Evolutionary conservation across 1,140 invertebrate genomes (phyloP).

Genomic region (Carcinoscorpius rotundicauda): DNA sequence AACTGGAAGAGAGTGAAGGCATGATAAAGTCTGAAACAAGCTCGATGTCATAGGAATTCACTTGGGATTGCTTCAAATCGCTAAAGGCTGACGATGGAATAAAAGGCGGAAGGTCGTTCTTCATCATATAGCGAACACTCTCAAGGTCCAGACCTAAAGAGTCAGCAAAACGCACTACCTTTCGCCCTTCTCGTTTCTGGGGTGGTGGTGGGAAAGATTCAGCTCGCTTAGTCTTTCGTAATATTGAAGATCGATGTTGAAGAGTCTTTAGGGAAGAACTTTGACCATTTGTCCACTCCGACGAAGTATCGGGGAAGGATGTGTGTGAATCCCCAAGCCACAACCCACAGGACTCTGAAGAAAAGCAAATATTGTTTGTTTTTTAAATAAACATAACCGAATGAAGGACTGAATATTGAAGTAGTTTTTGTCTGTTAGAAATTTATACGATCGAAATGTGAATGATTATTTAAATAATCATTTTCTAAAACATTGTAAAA

Average conservation of each 20-base stretch:
- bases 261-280: too few species aligned
- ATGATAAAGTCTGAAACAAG: background rate
- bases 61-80: background rate
- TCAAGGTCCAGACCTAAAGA: slow-evolving; percentile 82
- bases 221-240: slow-evolving; percentile 4
- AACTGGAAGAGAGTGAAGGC: slow-evolving; percentile 2
- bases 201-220: slow-evolving; percentile 14
- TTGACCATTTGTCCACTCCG: too few species aligned
- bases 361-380: too few species aligned
- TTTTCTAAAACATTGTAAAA: too few species aligned
- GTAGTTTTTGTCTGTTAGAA: too few species aligned
- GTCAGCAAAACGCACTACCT: slow-evolving; percentile 92
- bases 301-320: too few species aligned
- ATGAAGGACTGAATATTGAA: too few species aligned
- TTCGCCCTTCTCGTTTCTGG: slow-evolving; percentile 47
- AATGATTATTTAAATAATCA: too few species aligned
- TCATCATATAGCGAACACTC: slow-evolving; percentile 64
- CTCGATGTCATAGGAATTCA: background rate
- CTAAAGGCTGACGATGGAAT: background rate
- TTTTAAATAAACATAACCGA: too few species aligned
- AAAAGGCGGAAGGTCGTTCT: slow-evolving; percentile 66
- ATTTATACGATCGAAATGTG: too few species aligned
- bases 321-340: too few species aligned
- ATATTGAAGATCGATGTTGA: slow-evolving; percentile 1
- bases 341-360: too few species aligned